Conservation (phyloP, 2,797 vertebrate species). For the Anomalospiza imberbis region DNA sequence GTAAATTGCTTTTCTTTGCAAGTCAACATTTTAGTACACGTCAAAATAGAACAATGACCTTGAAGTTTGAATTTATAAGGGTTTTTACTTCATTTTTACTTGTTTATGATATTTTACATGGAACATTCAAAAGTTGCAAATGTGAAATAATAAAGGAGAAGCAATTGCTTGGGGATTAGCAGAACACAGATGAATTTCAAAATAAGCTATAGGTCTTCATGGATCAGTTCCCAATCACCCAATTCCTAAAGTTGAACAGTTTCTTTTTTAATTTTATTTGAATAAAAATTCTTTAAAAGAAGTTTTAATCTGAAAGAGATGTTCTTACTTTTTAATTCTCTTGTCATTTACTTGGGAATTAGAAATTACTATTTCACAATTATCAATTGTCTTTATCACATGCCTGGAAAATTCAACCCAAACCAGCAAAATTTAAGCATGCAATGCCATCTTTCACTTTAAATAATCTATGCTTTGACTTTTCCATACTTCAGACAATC, state of each 20-base stretch:
- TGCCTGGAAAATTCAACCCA: neutral
- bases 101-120: neutral
- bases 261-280: neutral
- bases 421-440: neutral
- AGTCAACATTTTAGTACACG: neutral
- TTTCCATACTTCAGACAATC: neutral
- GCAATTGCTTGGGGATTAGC: neutral
- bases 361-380: neutral
- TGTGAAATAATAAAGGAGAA: neutral
- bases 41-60: neutral
- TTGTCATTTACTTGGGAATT: neutral
- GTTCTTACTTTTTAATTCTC: neutral
- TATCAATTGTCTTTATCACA: neutral
- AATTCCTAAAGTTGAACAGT: neutral
- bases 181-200: neutral
- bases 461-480: constrained; percentile 6
- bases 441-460: neutral
- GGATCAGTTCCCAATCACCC: neutral
- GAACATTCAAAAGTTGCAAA: neutral
- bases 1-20: neutral
- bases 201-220: neutral
- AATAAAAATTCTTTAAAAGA: neutral
- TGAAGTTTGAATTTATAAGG: neutral
- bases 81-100: neutral
- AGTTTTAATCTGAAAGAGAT: neutral